Conservation (phyloP, 1,140 invertebrate species). For the Drosophila ercepeae region DNA sequence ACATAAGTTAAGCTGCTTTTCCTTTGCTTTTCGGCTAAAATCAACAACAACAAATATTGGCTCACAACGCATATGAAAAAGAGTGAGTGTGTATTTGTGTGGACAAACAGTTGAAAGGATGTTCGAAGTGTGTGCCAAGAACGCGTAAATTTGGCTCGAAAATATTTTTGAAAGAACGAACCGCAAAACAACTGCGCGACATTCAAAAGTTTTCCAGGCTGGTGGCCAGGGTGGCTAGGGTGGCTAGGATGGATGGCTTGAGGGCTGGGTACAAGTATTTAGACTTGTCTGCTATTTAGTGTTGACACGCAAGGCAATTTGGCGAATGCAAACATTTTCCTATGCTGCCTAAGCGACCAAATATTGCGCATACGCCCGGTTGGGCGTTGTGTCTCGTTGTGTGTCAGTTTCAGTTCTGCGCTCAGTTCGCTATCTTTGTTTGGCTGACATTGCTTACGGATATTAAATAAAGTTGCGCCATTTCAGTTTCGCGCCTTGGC, state of each 20-base stretch:
- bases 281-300: conserved; percentile 79
- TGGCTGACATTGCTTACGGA: conserved; percentile 49
- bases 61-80: conserved; percentile 20
- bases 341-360: conserved; percentile 39
- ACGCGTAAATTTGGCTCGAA: conserved; percentile 65
- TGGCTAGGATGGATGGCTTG: neutral
- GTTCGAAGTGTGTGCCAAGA: conserved; percentile 64
- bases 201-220: conserved; percentile 63
- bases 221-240: neutral
- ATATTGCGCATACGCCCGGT: conserved; percentile 62
- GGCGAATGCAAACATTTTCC: conserved; percentile 74
- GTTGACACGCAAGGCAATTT: conserved; percentile 82
- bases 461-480: conserved; percentile 80
- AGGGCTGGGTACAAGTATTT: conserved; percentile 42
- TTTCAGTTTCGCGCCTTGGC: conserved; percentile 72
- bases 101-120: conserved; percentile 63
- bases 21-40: conserved; percentile 71
- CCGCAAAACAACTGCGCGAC: conserved; percentile 65
- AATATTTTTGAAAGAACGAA: conserved; percentile 66
- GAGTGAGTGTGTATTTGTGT: conserved; percentile 27
- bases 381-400: neutral
- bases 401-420: conserved; percentile 7
- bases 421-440: conserved; percentile 32
- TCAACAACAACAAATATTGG: conserved; percentile 61
- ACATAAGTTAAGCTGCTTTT: conserved; percentile 82